Base-by-base conservation (phyloP, 2,797 vertebrate genomes). In the Stomatorhinus walkeri region DNA sequence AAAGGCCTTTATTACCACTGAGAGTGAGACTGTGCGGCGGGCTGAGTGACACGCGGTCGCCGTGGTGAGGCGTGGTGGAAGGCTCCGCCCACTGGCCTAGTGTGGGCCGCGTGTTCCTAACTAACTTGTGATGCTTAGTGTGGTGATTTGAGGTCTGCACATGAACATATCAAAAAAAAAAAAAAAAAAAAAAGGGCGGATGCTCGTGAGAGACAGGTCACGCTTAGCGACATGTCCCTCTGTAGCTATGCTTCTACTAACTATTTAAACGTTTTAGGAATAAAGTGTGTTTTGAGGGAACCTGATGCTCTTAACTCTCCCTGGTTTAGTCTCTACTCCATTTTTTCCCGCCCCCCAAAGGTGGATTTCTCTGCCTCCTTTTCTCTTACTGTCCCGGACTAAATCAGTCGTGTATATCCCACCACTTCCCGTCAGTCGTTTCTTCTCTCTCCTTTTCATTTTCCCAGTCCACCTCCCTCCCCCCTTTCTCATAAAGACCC, bases 1-100 rank as follows among this genome's bases (percentile, higher is more conserved):
- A 72, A 54, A 48, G 64, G 81, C 14, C 46, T 86, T 89, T 89
- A 89, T 86, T 89, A 22, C 56, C 19, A n/a, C 43, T 52, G 64
- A 59, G 64, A 43, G 28, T 89, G 84, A 86, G 43, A 61, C 3
- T 43, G 79, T 22, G 79, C 24, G 36, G 56, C 48, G 14, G 9
- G 32, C 16, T 4, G 59, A 19, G 43, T 48, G 48, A 28, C 2
- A 9, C 24, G 10, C 7, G 2, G 4, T 46, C 28, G 28, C 68
- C 10, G 14, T 32, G 24, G 7, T 7, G 59, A 64, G 9, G 43
- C 61, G 9, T 24, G 40, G 46, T 16, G 2, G 5, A 79, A 84
- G 81, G 46, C 46, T 3, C 22, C 43, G 46, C 46, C 19, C 28
- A 24, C 28, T 22, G 14, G 12, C 48, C n/a, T 43, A 24, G 12